Percentiles rank a stretch among this genome's conserved stretches.
Conservation (phyloP, 2,113 vertebrate species). For the Neotragus moschatus region DNA sequence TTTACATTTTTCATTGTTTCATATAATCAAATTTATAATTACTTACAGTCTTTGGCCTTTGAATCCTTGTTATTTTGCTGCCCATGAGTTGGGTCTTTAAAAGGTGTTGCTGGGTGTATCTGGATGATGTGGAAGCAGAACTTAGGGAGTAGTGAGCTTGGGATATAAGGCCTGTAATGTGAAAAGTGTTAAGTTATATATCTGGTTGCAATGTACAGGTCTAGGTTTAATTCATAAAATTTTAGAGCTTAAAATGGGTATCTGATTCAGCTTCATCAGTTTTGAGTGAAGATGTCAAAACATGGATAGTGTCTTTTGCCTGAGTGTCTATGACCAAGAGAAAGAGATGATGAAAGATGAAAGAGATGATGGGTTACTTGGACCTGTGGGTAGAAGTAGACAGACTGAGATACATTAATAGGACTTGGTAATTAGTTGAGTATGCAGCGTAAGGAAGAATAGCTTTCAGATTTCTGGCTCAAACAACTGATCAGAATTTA, state of each 20-base stretch:
- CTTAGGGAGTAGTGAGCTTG: not conserved
- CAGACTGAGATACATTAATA: not conserved
- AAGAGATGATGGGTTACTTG: not conserved
- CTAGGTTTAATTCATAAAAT: not conserved
- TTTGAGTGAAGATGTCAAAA: not conserved
- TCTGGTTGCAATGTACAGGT: not conserved
- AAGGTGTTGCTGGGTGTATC: slow-evolving; percentile 37
- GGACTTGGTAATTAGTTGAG: not conserved
- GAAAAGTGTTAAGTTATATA: not conserved
- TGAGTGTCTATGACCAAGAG: not conserved
- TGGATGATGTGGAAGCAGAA: slow-evolving; percentile 57
- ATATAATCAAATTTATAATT: not conserved
- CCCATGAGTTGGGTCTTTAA: slow-evolving; percentile 42
- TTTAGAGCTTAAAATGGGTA: not conserved
- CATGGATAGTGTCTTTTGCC: not conserved
- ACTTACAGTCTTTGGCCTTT: slow-evolving; percentile 78
- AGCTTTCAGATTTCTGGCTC: not conserved
- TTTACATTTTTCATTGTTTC: not conserved
- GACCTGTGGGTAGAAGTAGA: not conserved
- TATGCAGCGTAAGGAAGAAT: not conserved
- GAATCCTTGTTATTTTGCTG: slow-evolving; percentile 35
- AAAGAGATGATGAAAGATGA: not conserved
- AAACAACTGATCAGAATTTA: not conserved
- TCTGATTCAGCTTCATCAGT: not conserved
- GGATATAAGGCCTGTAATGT: slow-evolving; percentile 57